Conservation (phyloP, 1,140 invertebrate genomes). For the Scaptodrosophila lebanonensis region DNA sequence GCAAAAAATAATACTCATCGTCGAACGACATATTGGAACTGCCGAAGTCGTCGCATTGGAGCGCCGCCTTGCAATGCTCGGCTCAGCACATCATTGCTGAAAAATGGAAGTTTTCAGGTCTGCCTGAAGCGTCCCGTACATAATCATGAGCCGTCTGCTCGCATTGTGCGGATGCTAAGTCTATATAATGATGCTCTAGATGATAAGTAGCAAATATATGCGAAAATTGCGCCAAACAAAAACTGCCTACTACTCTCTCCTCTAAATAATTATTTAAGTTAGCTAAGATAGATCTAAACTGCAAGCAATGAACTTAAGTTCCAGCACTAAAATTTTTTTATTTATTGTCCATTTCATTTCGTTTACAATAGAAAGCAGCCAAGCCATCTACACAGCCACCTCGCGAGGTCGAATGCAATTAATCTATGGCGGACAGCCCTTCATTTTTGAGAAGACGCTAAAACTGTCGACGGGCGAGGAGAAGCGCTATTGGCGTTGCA, state of each 20-base stretch:
- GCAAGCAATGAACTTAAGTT: constrained; percentile 15
- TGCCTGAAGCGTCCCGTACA: constrained; percentile 51
- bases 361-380: constrained; percentile 50
- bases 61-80: constrained; percentile 53
- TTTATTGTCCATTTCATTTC: constrained; percentile 1
- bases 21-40: constrained; percentile 66
- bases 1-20: constrained; percentile 56
- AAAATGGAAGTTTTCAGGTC: constrained; percentile 52
- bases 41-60: constrained; percentile 43
- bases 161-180: constrained; percentile 16
- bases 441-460: constrained; percentile 74
- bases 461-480: constrained; percentile 69
- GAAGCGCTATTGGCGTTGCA: constrained; percentile 75
- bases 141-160: constrained; percentile 59
- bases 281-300: background rate
- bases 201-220: constrained; percentile 44
- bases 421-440: constrained; percentile 75
- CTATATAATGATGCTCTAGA: constrained; percentile 12
- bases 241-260: constrained; percentile 31
- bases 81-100: constrained; percentile 43
- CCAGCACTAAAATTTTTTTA: background rate
- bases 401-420: constrained; percentile 71
- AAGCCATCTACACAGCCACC: constrained; percentile 71
- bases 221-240: constrained; percentile 33
- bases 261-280: constrained; percentile 1